Percentiles rank a stretch among this genome's conserved stretches.
phyloP scores from a whole-genome alignment of 2,113 vertebrate species.

The Verasper variegatus region DNA sequence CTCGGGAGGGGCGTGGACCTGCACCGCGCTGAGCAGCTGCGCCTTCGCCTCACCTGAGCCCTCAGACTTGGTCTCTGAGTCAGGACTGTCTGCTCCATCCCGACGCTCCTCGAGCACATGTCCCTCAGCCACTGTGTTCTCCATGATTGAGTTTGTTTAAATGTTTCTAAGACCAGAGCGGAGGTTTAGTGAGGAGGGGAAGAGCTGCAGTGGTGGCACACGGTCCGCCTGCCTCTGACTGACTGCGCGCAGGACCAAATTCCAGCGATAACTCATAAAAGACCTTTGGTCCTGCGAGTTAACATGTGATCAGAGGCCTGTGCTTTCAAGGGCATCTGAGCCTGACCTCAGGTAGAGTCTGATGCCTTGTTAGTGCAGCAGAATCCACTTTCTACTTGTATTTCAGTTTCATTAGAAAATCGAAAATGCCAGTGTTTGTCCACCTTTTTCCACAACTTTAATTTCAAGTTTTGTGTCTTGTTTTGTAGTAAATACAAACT shows the following conservation, averaged over 20 bases:
- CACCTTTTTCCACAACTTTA: neutral
- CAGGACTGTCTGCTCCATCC: constrained; percentile 9
- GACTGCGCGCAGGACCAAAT: constrained; percentile 57
- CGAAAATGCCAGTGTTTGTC: too few species aligned
- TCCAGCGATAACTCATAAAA: constrained; percentile 65
- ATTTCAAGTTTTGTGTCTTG: neutral
- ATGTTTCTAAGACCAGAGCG: neutral
- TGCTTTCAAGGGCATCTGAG: constrained; percentile 28
- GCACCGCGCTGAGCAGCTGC: constrained; percentile 57
- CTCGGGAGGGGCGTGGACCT: constrained; percentile 39
- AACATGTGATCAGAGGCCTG: constrained; percentile 28
- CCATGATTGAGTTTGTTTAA: constrained; percentile 47
- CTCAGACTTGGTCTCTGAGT: constrained; percentile 22
- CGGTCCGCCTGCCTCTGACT: constrained; percentile 49
- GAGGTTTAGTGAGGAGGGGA: neutral
- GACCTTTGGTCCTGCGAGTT: constrained; percentile 82
- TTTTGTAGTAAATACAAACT: neutral
- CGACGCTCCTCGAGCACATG: constrained; percentile 10
- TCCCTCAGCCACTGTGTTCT: constrained; percentile 30
- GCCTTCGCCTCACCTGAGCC: constrained; percentile 28
- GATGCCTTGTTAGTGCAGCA: too few species aligned
- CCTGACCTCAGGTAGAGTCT: neutral
- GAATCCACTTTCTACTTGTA: neutral
- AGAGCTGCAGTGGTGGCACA: neutral
- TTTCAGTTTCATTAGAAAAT: neutral